These are phyloP conservation scores for Hemibagrus guttatus DNA, from an alignment of 2,797 vertebrate genomes.

Conservation along the genomic window DNA sequence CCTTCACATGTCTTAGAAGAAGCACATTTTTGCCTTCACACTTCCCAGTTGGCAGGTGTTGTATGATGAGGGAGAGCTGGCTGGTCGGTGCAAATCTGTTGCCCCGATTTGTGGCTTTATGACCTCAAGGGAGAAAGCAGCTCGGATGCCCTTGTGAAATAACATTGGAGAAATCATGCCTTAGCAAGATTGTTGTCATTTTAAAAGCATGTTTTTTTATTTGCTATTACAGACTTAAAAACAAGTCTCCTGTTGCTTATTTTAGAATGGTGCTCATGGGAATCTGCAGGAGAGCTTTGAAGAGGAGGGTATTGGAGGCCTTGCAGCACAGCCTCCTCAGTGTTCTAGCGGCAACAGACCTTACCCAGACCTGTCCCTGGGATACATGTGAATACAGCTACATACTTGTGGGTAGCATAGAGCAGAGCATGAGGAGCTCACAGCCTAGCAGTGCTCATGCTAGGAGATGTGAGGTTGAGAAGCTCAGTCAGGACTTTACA, in stretches of 20 bases:
- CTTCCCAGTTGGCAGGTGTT: neutral
- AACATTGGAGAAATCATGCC: neutral
- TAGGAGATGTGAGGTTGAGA: neutral
- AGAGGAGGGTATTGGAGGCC: conserved; percentile 63
- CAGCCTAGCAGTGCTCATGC: neutral
- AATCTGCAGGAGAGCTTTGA: conserved; percentile 67
- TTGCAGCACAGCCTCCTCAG: conserved; percentile 63
- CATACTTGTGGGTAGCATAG: neutral
- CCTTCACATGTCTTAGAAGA: neutral
- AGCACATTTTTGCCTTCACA: neutral
- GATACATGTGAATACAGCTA: conserved; percentile 16
- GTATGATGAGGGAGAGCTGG: neutral
- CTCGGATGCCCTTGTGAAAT: neutral
- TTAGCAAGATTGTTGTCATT: neutral
- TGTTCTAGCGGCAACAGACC: neutral
- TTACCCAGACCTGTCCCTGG: neutral
- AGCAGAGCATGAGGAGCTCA: neutral
- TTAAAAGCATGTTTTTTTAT: neutral
- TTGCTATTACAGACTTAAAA: neutral
- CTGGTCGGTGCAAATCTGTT: neutral
- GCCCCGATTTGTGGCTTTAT: neutral
- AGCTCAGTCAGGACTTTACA: neutral
- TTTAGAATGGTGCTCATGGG: conserved; percentile 71
- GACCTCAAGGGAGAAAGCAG: neutral
- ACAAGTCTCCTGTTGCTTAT: conserved; percentile 57